Conservation (phyloP, 1,140 invertebrate genomes). For the Drosophila santomea region DNA sequence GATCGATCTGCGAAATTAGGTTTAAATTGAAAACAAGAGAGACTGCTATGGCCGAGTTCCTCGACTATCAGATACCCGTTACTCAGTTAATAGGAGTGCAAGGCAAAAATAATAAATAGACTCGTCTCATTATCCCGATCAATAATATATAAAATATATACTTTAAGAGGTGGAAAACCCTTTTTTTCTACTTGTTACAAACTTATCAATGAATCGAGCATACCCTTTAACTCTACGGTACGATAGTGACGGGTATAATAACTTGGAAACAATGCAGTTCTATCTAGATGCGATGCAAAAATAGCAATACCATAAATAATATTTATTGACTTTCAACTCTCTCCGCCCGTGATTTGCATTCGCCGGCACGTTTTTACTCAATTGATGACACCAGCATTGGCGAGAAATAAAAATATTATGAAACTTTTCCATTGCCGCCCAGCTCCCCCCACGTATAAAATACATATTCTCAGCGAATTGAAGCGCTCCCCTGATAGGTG, state of each 20-base stretch:
- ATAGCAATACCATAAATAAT: slow-evolving; percentile 9
- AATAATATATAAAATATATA: too few species aligned
- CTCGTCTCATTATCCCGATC: too few species aligned
- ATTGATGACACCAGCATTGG: slow-evolving; percentile 25
- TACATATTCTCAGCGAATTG: slow-evolving; percentile 1
- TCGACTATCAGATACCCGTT: too few species aligned
- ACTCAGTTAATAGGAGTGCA: too few species aligned
- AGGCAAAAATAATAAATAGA: too few species aligned
- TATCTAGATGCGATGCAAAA: slow-evolving; percentile 8
- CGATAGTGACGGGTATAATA: too few species aligned
- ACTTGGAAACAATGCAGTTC: not conserved
- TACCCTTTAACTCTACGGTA: too few species aligned
- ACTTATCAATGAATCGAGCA: too few species aligned
- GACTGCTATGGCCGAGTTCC: too few species aligned
- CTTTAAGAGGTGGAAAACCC: too few species aligned
- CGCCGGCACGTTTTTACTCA: slow-evolving; percentile 7
- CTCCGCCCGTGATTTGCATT: slow-evolving; percentile 10
- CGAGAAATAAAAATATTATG: slow-evolving; percentile 50
- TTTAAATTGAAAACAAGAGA: not conserved
- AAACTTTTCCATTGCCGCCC: slow-evolving; percentile 65
- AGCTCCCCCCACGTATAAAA: slow-evolving; percentile 10
- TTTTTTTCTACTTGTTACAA: too few species aligned
- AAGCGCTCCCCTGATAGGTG: slow-evolving; percentile 35
- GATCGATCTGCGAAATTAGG: slow-evolving; percentile 37
- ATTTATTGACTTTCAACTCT: slow-evolving; percentile 15